phyloP scores from a whole-genome alignment of 2,888 invertebrate genomes.

The Polymixis flavicincta region DNA sequence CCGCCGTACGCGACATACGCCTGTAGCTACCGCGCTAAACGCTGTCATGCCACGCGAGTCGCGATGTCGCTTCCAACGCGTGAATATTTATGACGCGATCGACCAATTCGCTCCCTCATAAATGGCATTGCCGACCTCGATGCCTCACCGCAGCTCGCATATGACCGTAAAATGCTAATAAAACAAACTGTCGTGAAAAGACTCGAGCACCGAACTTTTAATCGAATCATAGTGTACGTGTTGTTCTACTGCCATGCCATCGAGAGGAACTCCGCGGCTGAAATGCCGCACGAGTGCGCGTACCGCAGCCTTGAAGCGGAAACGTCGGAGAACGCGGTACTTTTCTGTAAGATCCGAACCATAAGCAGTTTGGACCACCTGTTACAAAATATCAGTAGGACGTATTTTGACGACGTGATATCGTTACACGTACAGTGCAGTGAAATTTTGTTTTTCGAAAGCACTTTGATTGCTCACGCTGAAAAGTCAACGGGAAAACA shows the following conservation, averaged over 20 bases:
- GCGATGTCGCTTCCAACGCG: conserved; percentile 85
- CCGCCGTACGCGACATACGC: conserved; percentile 84
- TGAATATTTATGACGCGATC: conserved; percentile 89
- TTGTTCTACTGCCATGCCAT: conserved; percentile 87
- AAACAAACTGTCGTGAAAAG: conserved; percentile 85
- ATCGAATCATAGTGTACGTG: conserved; percentile 88
- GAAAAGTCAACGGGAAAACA: conserved; percentile 88
- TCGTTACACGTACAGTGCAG: conserved; percentile 93
- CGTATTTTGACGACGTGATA: conserved; percentile 92
- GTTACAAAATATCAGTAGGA: conserved; percentile 92
- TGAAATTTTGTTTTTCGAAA: conserved; percentile 94
- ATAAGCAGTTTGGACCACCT: conserved; percentile 93
- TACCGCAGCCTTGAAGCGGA: conserved; percentile 92
- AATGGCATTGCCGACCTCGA: conserved; percentile 86
- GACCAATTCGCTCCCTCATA: conserved; percentile 83
- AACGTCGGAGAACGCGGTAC: conserved; percentile 89
- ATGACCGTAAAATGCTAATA: conserved; percentile 89
- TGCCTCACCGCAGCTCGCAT: conserved; percentile 80
- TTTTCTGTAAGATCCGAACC: conserved; percentile 93
- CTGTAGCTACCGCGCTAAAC: conserved; percentile 71
- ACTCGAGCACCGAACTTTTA: conserved; percentile 88
- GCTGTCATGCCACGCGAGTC: conserved; percentile 85
- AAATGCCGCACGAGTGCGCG: conserved; percentile 93
- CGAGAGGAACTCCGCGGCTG: conserved; percentile 83
- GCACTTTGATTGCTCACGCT: conserved; percentile 90